Evolutionary conservation across 1,140 invertebrate species (phyloP).

Genomic region (Zaprionus africanus): DNA sequence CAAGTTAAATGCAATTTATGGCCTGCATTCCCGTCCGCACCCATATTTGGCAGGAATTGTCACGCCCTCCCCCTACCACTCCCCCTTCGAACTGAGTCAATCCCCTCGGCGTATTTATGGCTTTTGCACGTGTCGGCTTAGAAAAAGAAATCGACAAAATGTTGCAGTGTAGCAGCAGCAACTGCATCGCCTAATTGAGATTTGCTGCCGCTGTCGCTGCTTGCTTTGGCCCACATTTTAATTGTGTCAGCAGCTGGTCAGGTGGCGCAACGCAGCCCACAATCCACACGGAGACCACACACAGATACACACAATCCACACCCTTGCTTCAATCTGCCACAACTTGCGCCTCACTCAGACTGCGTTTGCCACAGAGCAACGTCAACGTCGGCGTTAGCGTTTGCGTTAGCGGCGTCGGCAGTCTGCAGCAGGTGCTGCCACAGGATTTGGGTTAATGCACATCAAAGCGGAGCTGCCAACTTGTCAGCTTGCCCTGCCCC

Average conservation of each 20-base stretch:
- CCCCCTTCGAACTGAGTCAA: background rate
- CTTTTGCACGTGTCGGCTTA: conserved; percentile 6
- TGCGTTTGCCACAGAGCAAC: background rate
- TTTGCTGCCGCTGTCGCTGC: conserved; percentile 24
- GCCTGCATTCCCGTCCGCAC: conserved; percentile 27
- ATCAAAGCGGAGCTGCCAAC: conserved; percentile 32
- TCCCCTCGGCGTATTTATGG: conserved; percentile 23
- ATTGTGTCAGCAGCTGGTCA: conserved; percentile 46
- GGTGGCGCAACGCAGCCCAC: background rate
- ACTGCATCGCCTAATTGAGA: conserved; percentile 49
- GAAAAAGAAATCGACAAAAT: background rate
- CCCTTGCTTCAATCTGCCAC: background rate
- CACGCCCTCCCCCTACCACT: background rate
- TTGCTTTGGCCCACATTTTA: conserved; percentile 50
- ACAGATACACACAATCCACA: conserved; percentile 1
- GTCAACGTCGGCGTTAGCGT: conserved; percentile 1
- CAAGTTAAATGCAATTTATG: conserved; percentile 56
- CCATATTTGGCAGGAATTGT: conserved; percentile 26
- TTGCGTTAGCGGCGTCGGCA: background rate
- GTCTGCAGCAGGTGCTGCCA: conserved; percentile 6
- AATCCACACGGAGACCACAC: background rate
- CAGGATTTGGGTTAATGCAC: conserved; percentile 50
- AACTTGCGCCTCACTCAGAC: background rate
- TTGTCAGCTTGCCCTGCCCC: background rate
- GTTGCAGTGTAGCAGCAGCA: conserved; percentile 2